These are phyloP conservation scores for Lasioglossum leucozonium DNA, from an alignment of 2,888 invertebrate genomes.

Conservation along the genomic window DNA sequence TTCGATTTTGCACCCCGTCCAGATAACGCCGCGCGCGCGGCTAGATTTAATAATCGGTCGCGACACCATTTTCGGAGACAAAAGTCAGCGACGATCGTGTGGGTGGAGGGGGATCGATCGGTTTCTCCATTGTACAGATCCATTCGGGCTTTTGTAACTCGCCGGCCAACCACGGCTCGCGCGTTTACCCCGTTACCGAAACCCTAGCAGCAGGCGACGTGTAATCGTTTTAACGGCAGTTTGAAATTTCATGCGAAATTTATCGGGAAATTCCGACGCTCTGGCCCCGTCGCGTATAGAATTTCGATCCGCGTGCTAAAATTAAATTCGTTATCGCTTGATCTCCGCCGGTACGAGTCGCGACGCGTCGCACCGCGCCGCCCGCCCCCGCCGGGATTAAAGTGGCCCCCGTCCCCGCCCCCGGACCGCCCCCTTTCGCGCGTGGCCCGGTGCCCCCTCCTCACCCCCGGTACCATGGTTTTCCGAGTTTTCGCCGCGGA, in stretches of 20 bases:
- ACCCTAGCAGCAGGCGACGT: conserved; percentile 11
- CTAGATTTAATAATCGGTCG: conserved; percentile 61
- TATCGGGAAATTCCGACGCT: conserved; percentile 57
- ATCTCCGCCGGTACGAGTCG: conserved; percentile 30
- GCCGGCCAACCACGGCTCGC: neutral
- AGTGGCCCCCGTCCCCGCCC: neutral
- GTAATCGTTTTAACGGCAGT: conserved; percentile 67
- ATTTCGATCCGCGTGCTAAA: conserved; percentile 52
- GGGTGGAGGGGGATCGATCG: conserved; percentile 41
- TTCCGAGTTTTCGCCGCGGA: conserved; percentile 23
- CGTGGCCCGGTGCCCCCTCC: too few relatives aligned
- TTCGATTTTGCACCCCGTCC: conserved; percentile 27
- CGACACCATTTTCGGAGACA: conserved; percentile 45
- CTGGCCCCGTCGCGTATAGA: conserved; percentile 50
- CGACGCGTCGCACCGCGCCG: neutral
- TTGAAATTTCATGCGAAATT: conserved; percentile 70
- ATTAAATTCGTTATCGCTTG: conserved; percentile 60
- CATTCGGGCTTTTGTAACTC: conserved; percentile 8
- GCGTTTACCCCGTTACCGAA: neutral
- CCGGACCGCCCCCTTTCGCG: neutral
- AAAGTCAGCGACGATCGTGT: conserved; percentile 52
- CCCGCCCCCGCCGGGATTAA: conserved; percentile 30
- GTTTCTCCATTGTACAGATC: conserved; percentile 31
- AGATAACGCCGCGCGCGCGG: conserved; percentile 41
- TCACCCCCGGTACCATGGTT: neutral